Base-by-base conservation (phyloP, 2,113 vertebrate genomes). In the Lipotes vexillifer region DNA sequence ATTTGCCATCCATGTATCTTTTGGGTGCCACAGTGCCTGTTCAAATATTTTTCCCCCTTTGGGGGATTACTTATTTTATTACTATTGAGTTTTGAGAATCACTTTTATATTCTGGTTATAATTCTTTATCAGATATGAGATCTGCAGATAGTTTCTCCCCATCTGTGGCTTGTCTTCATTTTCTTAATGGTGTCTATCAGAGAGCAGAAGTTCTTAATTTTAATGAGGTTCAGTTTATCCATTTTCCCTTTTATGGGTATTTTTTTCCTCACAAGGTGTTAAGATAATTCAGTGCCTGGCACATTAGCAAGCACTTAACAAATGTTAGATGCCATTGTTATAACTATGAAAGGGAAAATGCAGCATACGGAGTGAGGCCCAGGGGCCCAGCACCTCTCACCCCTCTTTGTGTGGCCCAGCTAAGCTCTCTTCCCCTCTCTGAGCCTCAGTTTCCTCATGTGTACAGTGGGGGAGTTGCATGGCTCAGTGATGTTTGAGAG, bases 131-230 rank as follows among this genome's bases (percentile, higher is more conserved):
- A 36, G 65, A 33, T 61, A 8, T 2, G 20, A 80, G 75, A 93
- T 68, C 57, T 77, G 10, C 69, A n/a, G 83, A 57, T 46, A 55
- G 25, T 41, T 87, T 61, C 31, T 91, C 65, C 41, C 71, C 49
- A 36, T 82, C 81, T 38, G 59, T 31, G 55, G 49, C 77, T 57
- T 61, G 69, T 88, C 86, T 93, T 83, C 38, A 38, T 93, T 72
- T 83, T 96, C 88, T 82, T 71, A 75, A 44, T 8, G 17, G 38
- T 46, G 55, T 71, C 86, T 93, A 87, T 71, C 81, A 83, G 72
- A 49, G 61, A 93, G 41, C 72, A 78, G 68, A 90, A 84, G 29
- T 81, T 92, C 78, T 94, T 59, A 8, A 6, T 82, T 86, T 92
- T 93, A 86, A 94, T 87, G 85, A 89, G 77, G 36, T 49, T 55